These are phyloP conservation scores for Drosophila stalkeri DNA, from an alignment of 2,888 invertebrate genomes.

Conservation along the genomic window DNA sequence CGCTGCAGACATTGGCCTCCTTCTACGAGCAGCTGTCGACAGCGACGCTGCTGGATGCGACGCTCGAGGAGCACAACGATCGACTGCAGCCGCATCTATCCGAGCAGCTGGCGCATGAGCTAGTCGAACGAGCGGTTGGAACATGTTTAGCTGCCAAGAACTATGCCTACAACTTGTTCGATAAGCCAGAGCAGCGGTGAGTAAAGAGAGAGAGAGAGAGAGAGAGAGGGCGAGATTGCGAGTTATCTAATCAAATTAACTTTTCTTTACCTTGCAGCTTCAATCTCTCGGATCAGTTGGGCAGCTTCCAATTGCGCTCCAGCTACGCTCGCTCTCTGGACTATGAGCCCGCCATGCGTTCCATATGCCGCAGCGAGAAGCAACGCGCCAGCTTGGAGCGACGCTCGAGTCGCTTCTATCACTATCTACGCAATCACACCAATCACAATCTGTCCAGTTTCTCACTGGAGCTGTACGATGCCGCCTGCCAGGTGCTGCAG, in stretches of 20 bases:
- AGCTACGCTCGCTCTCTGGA: conserved; percentile 88
- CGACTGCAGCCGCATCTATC: conserved; percentile 72
- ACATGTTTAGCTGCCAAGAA: conserved; percentile 74
- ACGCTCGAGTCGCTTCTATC: conserved; percentile 91
- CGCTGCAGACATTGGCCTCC: conserved; percentile 85
- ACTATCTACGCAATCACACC: conserved; percentile 89
- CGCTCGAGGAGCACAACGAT: conserved; percentile 67
- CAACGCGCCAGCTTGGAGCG: conserved; percentile 87
- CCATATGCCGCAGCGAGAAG: conserved; percentile 90
- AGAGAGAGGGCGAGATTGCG: too few species aligned
- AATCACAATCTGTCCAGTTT: conserved; percentile 85
- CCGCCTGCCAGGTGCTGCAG: conserved; percentile 82
- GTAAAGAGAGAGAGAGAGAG: conserved; percentile 5
- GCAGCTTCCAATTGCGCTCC: conserved; percentile 86
- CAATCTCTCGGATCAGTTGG: conserved; percentile 85
- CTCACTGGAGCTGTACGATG: conserved; percentile 86
- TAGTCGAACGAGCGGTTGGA: conserved; percentile 81
- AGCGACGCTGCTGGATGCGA: conserved; percentile 81
- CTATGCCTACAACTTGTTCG: conserved; percentile 82
- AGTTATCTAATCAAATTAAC: background rate
- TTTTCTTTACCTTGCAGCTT: conserved; percentile 84
- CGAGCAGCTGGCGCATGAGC: conserved; percentile 80
- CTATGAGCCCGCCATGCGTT: conserved; percentile 89
- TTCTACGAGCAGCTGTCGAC: conserved; percentile 84
- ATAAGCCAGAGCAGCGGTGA: conserved; percentile 75